These are phyloP conservation scores for Collichthys lucidus DNA, from an alignment of 2,113 vertebrate species.

Conservation along the genomic window DNA sequence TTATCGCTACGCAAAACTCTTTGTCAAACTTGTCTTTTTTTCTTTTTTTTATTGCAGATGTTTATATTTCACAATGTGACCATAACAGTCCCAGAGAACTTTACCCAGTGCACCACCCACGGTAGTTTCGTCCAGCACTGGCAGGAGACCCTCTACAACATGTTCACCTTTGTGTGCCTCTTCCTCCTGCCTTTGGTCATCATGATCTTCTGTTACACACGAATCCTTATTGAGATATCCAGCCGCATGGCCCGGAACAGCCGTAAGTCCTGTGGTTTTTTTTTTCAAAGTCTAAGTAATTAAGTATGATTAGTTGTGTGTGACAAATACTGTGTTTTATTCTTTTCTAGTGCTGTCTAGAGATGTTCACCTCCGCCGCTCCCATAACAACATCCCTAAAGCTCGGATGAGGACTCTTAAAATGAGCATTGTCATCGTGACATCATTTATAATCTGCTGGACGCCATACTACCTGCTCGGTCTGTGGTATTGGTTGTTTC, in stretches of 20 bases:
- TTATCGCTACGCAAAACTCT: not conserved
- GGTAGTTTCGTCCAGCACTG: conserved; percentile 84
- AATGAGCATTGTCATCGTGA: conserved; percentile 88
- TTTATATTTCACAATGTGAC: conserved; percentile 87
- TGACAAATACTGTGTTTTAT: not conserved
- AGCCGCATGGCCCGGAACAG: conserved; percentile 82
- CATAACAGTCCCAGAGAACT: conserved; percentile 85
- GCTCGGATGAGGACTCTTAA: conserved; percentile 87
- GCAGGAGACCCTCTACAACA: conserved; percentile 88
- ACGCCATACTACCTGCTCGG: conserved; percentile 88
- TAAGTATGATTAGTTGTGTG: not conserved
- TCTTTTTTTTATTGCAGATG: conserved; percentile 72
- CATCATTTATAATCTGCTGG: conserved; percentile 88
- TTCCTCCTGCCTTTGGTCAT: conserved; percentile 86
- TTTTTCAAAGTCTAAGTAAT: no score
- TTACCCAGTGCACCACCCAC: conserved; percentile 87
- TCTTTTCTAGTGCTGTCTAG: conserved; percentile 78
- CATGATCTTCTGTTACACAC: conserved; percentile 88
- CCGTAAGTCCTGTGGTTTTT: conserved; percentile 64
- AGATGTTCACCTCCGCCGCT: conserved; percentile 84
- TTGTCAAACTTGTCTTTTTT: conserved; percentile 10
- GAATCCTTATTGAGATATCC: conserved; percentile 87
- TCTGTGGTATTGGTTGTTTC: conserved; percentile 88
- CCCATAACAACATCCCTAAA: conserved; percentile 88
- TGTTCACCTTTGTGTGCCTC: conserved; percentile 88